Conservation (phyloP, 2,113 vertebrate genomes). For the Rhadina sibilatrix region DNA sequence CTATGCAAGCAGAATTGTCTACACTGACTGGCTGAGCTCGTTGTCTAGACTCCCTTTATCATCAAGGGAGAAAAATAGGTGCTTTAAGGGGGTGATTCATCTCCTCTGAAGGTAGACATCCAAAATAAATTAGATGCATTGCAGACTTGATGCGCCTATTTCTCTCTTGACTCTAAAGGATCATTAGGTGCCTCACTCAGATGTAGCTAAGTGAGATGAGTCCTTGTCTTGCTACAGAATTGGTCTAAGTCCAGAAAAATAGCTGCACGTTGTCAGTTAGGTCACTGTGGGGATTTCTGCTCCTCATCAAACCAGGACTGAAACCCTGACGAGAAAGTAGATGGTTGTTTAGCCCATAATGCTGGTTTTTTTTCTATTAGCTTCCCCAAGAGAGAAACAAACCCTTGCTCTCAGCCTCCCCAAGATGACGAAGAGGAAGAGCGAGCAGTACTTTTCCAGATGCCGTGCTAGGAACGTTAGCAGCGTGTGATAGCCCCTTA, state of each 20-base stretch:
- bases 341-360: background rate
- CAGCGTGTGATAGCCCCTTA: background rate
- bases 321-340: background rate
- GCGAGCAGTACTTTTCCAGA: conserved; percentile 23
- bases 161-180: conserved; percentile 50
- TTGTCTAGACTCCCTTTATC: conserved; percentile 52
- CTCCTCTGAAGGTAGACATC: conserved; percentile 52
- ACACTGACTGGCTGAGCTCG: background rate
- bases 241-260: conserved; percentile 5
- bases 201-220: conserved; percentile 49
- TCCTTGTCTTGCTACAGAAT: background rate
- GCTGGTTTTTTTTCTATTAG: background rate
- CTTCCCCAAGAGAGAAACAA: background rate
- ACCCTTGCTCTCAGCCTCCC: background rate
- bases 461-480: background rate
- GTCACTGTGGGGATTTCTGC: conserved; percentile 2
- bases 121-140: conserved; percentile 63
- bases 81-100: conserved; percentile 57
- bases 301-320: background rate
- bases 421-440: background rate
- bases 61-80: conserved; percentile 53
- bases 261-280: background rate
- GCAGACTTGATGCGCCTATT: conserved; percentile 54
- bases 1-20: conserved; percentile 13
- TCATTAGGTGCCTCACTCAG: conserved; percentile 52